These are phyloP conservation scores for Drosophila barbarae DNA, from an alignment of 2,888 invertebrate genomes.

Conservation along the genomic window DNA sequence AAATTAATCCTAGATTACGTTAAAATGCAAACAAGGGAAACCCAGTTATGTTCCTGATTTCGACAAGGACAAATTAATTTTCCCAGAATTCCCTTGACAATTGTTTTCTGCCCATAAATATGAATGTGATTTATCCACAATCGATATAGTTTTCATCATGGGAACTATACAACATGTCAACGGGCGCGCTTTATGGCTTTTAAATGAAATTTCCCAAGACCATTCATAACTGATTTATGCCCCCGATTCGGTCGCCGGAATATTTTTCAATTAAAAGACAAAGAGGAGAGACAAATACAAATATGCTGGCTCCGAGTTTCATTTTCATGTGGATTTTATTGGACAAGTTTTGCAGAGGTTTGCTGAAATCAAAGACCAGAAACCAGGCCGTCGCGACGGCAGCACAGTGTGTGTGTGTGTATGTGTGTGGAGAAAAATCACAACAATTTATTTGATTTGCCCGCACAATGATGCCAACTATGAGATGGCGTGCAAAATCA, in stretches of 20 bases:
- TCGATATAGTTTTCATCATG: slow-evolving; percentile 12
- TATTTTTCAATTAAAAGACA: slow-evolving; percentile 59
- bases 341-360: slow-evolving; percentile 54
- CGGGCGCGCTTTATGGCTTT: slow-evolving; percentile 23
- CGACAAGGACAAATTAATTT: slow-evolving; percentile 3
- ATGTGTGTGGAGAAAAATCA: slow-evolving; percentile 52
- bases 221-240: slow-evolving; percentile 29
- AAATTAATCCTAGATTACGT: neutral
- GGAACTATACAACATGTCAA: slow-evolving; percentile 7
- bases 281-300: slow-evolving; percentile 30
- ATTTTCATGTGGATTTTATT: slow-evolving; percentile 47
- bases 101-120: slow-evolving; percentile 11
- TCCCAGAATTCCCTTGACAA: neutral
- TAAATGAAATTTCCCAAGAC: slow-evolving; percentile 19
- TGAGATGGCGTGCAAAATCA: slow-evolving; percentile 66
- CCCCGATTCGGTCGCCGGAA: slow-evolving; percentile 23
- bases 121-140: slow-evolving; percentile 11
- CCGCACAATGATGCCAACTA: slow-evolving; percentile 70
- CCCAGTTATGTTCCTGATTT: neutral
- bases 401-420: neutral
- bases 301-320: slow-evolving; percentile 48
- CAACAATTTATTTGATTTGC: slow-evolving; percentile 71
- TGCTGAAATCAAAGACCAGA: slow-evolving; percentile 60
- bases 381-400: slow-evolving; percentile 38
- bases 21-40: neutral